Conservation (phyloP, 1,140 invertebrate genomes). For the Drosophila persimilis region DNA sequence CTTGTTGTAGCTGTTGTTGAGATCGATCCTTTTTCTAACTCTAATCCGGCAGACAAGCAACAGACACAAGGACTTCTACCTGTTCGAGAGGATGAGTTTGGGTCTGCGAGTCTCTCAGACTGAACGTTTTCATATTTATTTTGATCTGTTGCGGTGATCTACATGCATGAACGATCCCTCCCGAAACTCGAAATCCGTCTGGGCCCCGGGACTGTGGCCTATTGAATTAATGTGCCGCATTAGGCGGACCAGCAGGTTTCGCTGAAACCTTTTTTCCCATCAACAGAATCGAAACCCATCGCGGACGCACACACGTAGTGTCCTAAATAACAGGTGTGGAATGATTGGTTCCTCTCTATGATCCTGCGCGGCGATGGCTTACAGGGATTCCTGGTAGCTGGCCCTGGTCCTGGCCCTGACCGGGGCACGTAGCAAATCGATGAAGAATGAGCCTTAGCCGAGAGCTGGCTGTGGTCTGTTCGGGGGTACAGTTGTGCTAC, state of each 20-base stretch:
- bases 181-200: conserved; percentile 3
- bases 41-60: conserved; percentile 63
- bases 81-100: conserved; percentile 26
- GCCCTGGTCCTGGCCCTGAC: neutral
- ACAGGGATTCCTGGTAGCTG: conserved; percentile 27
- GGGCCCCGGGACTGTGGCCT: conserved; percentile 24
- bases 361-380: conserved; percentile 18
- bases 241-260: conserved; percentile 65
- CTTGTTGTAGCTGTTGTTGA: conserved; percentile 7
- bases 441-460: conserved; percentile 27
- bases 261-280: conserved; percentile 15
- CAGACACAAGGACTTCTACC: conserved; percentile 30
- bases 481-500: conserved; percentile 27
- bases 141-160: conserved; percentile 58
- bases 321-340: conserved; percentile 75
- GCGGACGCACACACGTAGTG: conserved; percentile 48
- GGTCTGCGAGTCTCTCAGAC: conserved; percentile 2
- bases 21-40: conserved; percentile 63
- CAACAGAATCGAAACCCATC: conserved; percentile 14
- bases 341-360: conserved; percentile 65
- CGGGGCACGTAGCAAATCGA: conserved; percentile 68
- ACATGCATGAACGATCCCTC: conserved; percentile 51
- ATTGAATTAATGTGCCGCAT: conserved; percentile 73
- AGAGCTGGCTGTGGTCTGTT: conserved; percentile 1
- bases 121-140: conserved; percentile 34